Percentiles rank a stretch among this genome's conserved stretches.
These are phyloP conservation scores for Daubentonia madagascariensis DNA, from an alignment of 2,113 vertebrate genomes.

Conservation along the genomic window DNA sequence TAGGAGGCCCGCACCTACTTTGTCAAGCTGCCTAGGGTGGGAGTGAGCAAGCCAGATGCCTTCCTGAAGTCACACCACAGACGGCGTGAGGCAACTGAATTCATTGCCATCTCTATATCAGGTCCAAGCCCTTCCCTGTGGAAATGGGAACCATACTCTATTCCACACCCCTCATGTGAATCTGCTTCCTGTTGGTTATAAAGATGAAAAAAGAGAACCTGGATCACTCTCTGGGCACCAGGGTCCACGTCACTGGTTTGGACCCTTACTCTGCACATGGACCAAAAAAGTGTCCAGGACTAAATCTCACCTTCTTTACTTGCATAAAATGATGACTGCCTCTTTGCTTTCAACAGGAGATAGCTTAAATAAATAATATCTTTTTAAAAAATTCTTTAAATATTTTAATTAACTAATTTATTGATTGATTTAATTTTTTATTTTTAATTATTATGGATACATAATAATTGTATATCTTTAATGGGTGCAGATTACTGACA, in stretches of 20 bases:
- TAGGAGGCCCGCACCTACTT: slow-evolving; percentile 86
- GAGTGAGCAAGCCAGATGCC: slow-evolving; percentile 87
- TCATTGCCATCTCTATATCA: slow-evolving; percentile 86
- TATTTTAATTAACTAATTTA: not conserved
- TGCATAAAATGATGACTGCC: not conserved
- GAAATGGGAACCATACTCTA: slow-evolving; percentile 84
- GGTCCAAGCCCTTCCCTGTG: slow-evolving; percentile 90
- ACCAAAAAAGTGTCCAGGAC: slow-evolving; percentile 63
- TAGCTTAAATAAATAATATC: slow-evolving; percentile 72
- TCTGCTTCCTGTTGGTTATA: slow-evolving; percentile 86
- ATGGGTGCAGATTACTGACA: not conserved
- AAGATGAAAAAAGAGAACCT: slow-evolving; percentile 80
- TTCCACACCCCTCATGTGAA: slow-evolving; percentile 89
- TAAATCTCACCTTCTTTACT: slow-evolving; percentile 38
- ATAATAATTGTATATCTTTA: not conserved
- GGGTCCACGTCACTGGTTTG: slow-evolving; percentile 35
- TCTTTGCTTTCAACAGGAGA: not conserved
- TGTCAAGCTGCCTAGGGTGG: slow-evolving; percentile 86
- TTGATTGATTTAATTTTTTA: not conserved
- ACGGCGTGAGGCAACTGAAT: slow-evolving; percentile 79
- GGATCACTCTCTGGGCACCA: not conserved
- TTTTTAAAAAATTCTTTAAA: not conserved
- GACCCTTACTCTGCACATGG: slow-evolving; percentile 56
- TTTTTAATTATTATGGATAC: too few relatives aligned
- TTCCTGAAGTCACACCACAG: slow-evolving; percentile 82